Evolutionary conservation across 35 echinoderm and acorn worm species (phyloP).

Genomic region (Heliocidaris erythrogramma): DNA sequence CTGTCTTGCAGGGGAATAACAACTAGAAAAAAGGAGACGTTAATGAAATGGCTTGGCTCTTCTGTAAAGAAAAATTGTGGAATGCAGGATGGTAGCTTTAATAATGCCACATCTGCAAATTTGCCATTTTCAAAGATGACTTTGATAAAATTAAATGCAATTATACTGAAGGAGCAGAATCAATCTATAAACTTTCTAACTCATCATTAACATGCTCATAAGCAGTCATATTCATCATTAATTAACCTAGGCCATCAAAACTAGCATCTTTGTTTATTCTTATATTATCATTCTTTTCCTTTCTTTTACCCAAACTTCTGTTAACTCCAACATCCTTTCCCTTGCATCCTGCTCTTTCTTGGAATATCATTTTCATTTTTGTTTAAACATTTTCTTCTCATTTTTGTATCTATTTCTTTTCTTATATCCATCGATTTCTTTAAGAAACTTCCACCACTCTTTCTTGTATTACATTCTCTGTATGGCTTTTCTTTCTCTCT

Average conservation of each 20-base stretch:
- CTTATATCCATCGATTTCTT: too few relatives aligned
- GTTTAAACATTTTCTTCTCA: too few relatives aligned
- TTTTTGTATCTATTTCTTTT: too few relatives aligned
- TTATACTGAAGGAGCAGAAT: background rate
- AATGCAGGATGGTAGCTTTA: background rate
- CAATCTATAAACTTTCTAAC: background rate
- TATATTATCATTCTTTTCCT: background rate
- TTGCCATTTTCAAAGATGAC: background rate
- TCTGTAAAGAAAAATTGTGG: background rate
- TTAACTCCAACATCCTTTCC: background rate
- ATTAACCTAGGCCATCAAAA: background rate
- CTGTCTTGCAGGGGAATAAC: background rate
- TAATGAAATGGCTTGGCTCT: background rate
- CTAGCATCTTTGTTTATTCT: background rate
- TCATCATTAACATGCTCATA: background rate
- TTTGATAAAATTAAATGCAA: background rate
- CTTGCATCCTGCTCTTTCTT: background rate
- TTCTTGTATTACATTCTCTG: too few relatives aligned
- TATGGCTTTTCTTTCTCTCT: background rate
- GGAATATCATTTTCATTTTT: background rate
- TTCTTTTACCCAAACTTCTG: background rate
- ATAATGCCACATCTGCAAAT: background rate
- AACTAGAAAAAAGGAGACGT: background rate
- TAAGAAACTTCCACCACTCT: background rate
- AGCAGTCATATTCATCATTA: background rate